phyloP scores from a whole-genome alignment of 2,113 vertebrate species.

The Corapipo altera region DNA sequence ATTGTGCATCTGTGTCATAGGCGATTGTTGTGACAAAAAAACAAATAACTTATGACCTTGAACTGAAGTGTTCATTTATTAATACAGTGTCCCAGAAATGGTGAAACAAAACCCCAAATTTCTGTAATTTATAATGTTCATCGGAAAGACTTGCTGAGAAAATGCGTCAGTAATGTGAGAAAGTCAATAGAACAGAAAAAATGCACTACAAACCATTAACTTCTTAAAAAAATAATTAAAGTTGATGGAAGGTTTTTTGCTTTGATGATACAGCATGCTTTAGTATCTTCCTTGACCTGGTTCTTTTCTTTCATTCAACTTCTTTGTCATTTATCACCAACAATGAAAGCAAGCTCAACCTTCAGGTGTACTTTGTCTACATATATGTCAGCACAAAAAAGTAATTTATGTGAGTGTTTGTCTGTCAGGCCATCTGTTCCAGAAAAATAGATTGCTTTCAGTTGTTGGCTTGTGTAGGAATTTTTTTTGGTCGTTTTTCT shows the following conservation, averaged over 20 bases:
- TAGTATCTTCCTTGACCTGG: neutral
- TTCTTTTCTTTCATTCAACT: neutral
- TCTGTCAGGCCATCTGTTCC: neutral
- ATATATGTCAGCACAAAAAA: neutral
- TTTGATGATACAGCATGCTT: neutral
- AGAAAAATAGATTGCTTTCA: neutral
- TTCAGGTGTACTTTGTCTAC: neutral
- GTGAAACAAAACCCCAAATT: neutral
- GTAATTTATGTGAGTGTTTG: neutral
- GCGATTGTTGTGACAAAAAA: neutral
- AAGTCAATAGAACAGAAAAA: neutral
- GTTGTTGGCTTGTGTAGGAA: neutral
- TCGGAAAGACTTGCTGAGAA: neutral
- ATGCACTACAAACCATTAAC: neutral
- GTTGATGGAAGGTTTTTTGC: neutral
- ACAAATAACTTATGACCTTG: neutral
- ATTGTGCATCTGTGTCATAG: neutral
- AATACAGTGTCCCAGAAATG: neutral
- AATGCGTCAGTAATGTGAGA: neutral
- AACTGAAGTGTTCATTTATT: neutral
- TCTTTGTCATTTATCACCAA: neutral
- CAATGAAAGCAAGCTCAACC: neutral
- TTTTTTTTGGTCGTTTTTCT: neutral
- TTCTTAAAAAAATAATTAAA: neutral
- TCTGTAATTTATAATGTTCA: neutral